Percentiles rank a stretch among this genome's conserved stretches.
Conservation (phyloP, 2,797 vertebrate species). For the Pangasius djambal region DNA sequence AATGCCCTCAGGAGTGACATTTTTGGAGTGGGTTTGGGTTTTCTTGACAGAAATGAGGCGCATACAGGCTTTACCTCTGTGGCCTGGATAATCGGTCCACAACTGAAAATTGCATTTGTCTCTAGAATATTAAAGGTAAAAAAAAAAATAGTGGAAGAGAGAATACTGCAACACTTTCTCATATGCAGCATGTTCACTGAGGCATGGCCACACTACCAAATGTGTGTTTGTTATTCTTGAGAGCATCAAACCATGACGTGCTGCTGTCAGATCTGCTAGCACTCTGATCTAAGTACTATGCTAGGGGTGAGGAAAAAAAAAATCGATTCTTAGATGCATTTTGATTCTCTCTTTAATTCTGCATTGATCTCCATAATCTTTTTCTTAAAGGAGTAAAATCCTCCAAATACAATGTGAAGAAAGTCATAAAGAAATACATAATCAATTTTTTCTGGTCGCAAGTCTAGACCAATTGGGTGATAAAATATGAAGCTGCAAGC, state of each 20-base stretch:
- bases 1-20: slow-evolving; percentile 57
- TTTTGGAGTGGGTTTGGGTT: slow-evolving; percentile 44
- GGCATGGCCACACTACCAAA: slow-evolving; percentile 33
- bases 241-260: slow-evolving; percentile 53
- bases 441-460: background rate
- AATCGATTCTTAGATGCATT: background rate
- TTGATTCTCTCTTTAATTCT: background rate
- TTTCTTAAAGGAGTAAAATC: background rate
- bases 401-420: background rate
- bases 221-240: slow-evolving; percentile 49
- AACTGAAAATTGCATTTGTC: slow-evolving; percentile 44
- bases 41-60: slow-evolving; percentile 42
- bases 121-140: slow-evolving; percentile 17
- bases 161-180: background rate
- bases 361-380: background rate
- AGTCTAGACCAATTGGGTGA: too few species aligned
- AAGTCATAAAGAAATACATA: too few species aligned
- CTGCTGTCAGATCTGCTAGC: slow-evolving; percentile 45
- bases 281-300: slow-evolving; percentile 28
- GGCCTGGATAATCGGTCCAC: slow-evolving; percentile 38
- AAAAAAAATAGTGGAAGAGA: slow-evolving; percentile 9
- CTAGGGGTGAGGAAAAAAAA: background rate
- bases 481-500: background rate
- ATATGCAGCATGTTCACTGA: slow-evolving; percentile 6
- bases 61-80: slow-evolving; percentile 28